Base-by-base conservation (phyloP, 2,113 vertebrate species). In the Setophaga kirtlandii region DNA sequence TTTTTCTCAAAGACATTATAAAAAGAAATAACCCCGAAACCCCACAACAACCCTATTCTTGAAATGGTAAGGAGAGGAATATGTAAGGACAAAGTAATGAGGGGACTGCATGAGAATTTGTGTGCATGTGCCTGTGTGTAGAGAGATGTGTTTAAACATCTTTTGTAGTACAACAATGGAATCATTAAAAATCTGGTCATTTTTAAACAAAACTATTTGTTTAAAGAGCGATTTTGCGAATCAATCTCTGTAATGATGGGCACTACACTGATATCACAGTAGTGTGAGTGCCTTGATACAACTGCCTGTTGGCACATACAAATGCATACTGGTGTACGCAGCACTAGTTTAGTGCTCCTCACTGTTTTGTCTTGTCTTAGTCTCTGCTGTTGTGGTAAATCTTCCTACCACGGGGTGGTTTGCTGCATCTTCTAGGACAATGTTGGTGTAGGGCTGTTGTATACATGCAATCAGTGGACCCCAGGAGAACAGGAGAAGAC, bases 1-100 rank as follows among this genome's bases (percentile, higher is more conserved):
- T 93, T 96, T 93, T 87, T 91, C 65, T 83, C 30, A 42, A 65
- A 84, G 15, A 31, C 5, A 11, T 58, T 81, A 73, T 79, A 47
- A 62, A 79, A 94, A 35, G 6, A 4, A 22, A 6, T 12, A 31
- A n/a, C 7, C 6, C 33, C 10, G 11, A 12, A 23, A n/a, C 11
- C 6, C 3, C 1, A 2, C 7, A 8, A 39, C 15, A 53, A 53
- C 4, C 1, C 4, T 10, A 22, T 60, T 39, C 31, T 95, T 76
- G 49, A 52, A 90, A 28, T 35, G 75, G 18, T 41, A 67, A 65
- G 50, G 35, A 71, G 73, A 71, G 19, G 62, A 83, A 49, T 70
- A 52, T 23, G 6, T 58, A 55, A 86, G 56, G 46, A 31, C 1
- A 2, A 17, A 49, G 33, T 46, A 58, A 62, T 55, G 55, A 86